Evolutionary conservation across 1,140 invertebrate species (phyloP).

Genomic region (Adoxophyes honmai): DNA sequence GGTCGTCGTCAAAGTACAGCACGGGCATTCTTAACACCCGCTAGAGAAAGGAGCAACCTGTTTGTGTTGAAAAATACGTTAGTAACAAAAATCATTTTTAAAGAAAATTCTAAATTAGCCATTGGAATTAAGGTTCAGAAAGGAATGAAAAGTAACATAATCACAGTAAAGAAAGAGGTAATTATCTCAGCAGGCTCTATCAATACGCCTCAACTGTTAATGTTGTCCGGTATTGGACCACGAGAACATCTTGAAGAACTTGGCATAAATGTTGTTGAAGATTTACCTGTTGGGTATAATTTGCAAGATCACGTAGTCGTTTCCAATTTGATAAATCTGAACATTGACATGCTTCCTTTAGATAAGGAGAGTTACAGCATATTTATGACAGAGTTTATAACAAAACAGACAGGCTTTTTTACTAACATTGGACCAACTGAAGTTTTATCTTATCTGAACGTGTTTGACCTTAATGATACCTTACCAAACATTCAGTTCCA

Average conservation of each 20-base stretch:
- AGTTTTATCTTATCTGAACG: constrained; percentile 26
- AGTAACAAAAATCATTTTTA: too few species aligned
- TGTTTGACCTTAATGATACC: constrained; percentile 52
- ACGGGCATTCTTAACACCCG: not conserved
- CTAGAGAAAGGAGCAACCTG: not conserved
- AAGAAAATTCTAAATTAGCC: too few species aligned
- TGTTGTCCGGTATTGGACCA: constrained; percentile 47
- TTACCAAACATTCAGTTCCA: constrained; percentile 35
- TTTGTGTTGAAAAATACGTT: not conserved
- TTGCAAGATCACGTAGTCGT: constrained; percentile 83
- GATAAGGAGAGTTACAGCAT: constrained; percentile 82
- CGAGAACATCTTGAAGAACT: constrained; percentile 35
- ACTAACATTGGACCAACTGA: constrained; percentile 19
- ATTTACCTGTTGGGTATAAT: constrained; percentile 83
- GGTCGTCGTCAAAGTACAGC: not conserved
- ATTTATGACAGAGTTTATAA: constrained; percentile 82
- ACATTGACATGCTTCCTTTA: constrained; percentile 83
- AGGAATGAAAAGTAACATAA: constrained; percentile 1
- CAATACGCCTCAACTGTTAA: constrained; percentile 58
- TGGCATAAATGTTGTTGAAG: constrained; percentile 61
- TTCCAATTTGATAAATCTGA: constrained; percentile 83
- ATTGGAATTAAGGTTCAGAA: not conserved
- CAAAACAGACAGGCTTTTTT: constrained; percentile 72
- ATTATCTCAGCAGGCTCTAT: constrained; percentile 64
- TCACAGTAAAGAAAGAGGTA: constrained; percentile 59